Evolutionary conservation across 2,797 vertebrate genomes (phyloP).

Genomic region (Potorous gilbertii): DNA sequence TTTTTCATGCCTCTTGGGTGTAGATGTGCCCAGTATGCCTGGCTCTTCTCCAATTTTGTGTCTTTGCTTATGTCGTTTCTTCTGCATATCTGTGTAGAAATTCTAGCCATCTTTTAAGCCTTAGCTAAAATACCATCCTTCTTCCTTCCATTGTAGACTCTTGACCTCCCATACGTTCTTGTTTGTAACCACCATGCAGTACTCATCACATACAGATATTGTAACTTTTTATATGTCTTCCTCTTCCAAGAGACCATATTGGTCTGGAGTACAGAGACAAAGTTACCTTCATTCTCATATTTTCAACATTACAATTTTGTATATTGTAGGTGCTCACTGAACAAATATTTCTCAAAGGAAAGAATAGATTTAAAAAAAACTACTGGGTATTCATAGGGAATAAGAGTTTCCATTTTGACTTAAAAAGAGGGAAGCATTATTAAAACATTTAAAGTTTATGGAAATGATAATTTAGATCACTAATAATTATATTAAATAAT

Average conservation of each 20-base stretch:
- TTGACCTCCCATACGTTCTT: neutral
- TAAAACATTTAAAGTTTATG: conserved; percentile 23
- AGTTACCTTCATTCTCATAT: neutral
- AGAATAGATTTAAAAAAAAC: neutral
- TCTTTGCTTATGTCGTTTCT: neutral
- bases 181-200: neutral
- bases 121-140: neutral
- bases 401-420: neutral
- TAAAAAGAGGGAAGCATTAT: neutral
- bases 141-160: neutral
- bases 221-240: neutral
- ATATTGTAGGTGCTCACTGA: neutral
- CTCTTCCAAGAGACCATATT: neutral
- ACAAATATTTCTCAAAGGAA: neutral
- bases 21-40: neutral
- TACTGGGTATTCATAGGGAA: neutral
- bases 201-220: neutral
- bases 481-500: conserved; percentile 32
- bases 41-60: neutral
- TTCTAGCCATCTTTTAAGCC: neutral
- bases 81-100: neutral
- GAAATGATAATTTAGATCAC: conserved; percentile 44
- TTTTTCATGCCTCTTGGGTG: neutral
- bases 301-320: neutral
- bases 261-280: neutral